phyloP scores from a whole-genome alignment of 2,113 vertebrate genomes.

The Percopsis transmontana region DNA sequence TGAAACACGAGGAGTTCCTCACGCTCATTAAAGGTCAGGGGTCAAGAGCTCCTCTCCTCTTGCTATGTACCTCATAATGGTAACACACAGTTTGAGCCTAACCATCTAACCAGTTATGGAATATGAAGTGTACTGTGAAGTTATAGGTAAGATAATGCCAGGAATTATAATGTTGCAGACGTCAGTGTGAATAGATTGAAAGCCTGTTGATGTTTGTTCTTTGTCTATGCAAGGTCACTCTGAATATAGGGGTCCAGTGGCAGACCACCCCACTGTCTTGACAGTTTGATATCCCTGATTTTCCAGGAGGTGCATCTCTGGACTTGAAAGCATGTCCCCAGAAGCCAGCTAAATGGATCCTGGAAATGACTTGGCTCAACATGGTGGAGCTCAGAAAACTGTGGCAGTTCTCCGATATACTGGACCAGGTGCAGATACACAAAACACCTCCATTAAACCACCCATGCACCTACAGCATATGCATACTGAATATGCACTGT shows the following conservation, averaged over 20 bases:
- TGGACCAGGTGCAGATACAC: conserved; percentile 81
- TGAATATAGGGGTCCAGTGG: too few species aligned
- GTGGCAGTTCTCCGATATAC: conserved; percentile 89
- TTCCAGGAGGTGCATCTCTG: conserved; percentile 90
- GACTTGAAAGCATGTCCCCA: conserved; percentile 92
- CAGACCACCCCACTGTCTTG: too few species aligned
- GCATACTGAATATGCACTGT: not conserved
- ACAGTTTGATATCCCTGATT: not conserved
- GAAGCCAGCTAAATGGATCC: conserved; percentile 94
- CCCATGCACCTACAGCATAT: not conserved
- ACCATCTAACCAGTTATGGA: too few species aligned
- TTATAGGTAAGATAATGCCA: too few species aligned
- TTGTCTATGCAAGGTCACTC: too few species aligned
- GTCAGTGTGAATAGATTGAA: too few species aligned
- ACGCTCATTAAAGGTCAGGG: conserved; percentile 92
- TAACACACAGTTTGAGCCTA: too few species aligned
- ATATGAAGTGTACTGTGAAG: too few species aligned
- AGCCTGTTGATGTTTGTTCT: too few species aligned
- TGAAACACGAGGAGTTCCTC: conserved; percentile 93
- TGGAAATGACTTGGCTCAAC: conserved; percentile 97
- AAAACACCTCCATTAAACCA: conserved; percentile 4
- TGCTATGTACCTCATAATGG: not conserved
- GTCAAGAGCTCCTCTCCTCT: not conserved
- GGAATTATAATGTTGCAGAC: too few species aligned
- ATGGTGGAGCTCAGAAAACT: conserved; percentile 94